These are phyloP conservation scores for Echiichthys vipera DNA, from an alignment of 2,797 vertebrate species.

Conservation along the genomic window DNA sequence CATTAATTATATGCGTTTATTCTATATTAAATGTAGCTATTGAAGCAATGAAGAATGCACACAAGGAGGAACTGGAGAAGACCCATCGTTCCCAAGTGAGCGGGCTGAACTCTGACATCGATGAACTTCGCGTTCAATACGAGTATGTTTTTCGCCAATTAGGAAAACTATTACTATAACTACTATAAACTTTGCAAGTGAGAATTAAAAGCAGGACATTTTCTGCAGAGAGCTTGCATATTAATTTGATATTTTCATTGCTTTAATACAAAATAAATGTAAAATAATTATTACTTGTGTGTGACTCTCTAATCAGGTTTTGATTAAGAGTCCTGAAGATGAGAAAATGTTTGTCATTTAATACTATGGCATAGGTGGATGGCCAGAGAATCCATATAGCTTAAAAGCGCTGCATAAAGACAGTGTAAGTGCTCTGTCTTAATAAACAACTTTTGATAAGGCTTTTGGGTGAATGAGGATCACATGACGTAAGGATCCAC, in stretches of 20 bases:
- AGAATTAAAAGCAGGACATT: neutral
- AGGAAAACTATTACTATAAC: neutral
- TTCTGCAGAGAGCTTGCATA: neutral
- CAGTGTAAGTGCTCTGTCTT: neutral
- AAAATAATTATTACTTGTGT: too few species aligned
- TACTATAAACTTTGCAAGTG: neutral
- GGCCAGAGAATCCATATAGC: neutral
- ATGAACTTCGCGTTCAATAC: conserved; percentile 92
- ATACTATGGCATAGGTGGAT: neutral
- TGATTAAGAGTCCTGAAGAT: neutral
- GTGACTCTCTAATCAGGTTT: neutral
- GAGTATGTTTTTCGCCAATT: conserved; percentile 84
- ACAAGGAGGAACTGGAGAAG: conserved; percentile 96
- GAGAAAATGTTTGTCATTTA: neutral
- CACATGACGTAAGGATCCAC: neutral
- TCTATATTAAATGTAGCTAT: conserved; percentile 85
- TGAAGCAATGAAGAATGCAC: conserved; percentile 99
- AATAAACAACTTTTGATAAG: neutral
- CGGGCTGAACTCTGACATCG: conserved; percentile 92
- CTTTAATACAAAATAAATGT: neutral
- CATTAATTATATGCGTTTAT: neutral
- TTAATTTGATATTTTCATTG: neutral
- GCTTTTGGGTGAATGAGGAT: neutral
- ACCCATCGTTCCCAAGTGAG: conserved; percentile 94
- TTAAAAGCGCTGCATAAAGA: neutral